Evolutionary conservation across 2,888 invertebrate species (phyloP).

Genomic region (Mythimna loreyi): DNA sequence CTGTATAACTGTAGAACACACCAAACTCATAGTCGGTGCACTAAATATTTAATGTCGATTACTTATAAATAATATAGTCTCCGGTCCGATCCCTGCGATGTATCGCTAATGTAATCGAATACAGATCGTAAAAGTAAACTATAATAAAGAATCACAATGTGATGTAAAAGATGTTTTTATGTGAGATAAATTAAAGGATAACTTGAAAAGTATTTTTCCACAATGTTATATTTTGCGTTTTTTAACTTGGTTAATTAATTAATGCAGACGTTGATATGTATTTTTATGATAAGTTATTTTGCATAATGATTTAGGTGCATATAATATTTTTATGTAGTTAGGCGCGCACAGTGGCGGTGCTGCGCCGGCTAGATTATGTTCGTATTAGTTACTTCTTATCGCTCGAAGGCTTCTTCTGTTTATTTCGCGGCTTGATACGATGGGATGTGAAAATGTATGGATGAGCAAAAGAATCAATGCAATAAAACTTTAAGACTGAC

Average conservation of each 20-base stretch:
- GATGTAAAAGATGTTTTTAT: slow-evolving; percentile 89
- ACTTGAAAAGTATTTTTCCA: slow-evolving; percentile 90
- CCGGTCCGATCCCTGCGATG: slow-evolving; percentile 69
- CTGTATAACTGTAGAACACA: slow-evolving; percentile 64
- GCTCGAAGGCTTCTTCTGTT: slow-evolving; percentile 75
- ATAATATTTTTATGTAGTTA: slow-evolving; percentile 73
- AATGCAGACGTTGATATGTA: slow-evolving; percentile 80
- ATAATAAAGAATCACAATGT: slow-evolving; percentile 86
- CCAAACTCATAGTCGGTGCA: slow-evolving; percentile 70
- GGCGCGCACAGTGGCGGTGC: slow-evolving; percentile 35
- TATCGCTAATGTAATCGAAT: slow-evolving; percentile 72
- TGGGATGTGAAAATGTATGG: slow-evolving; percentile 76
- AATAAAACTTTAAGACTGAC: slow-evolving; percentile 90
- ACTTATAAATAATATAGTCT: slow-evolving; percentile 63
- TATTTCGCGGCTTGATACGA: slow-evolving; percentile 72
- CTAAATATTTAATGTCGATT: slow-evolving; percentile 70
- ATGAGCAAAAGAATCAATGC: slow-evolving; percentile 86
- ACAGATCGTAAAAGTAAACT: slow-evolving; percentile 79
- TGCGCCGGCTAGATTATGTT: slow-evolving; percentile 53
- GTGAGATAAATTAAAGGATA: slow-evolving; percentile 86
- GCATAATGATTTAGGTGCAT: slow-evolving; percentile 81
- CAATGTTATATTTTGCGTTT: slow-evolving; percentile 86
- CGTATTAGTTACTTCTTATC: slow-evolving; percentile 69
- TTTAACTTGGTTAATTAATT: slow-evolving; percentile 84
- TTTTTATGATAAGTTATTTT: slow-evolving; percentile 84